Evolutionary conservation across 2,113 vertebrate species (phyloP).

Genomic region (Catharus minimus): DNA sequence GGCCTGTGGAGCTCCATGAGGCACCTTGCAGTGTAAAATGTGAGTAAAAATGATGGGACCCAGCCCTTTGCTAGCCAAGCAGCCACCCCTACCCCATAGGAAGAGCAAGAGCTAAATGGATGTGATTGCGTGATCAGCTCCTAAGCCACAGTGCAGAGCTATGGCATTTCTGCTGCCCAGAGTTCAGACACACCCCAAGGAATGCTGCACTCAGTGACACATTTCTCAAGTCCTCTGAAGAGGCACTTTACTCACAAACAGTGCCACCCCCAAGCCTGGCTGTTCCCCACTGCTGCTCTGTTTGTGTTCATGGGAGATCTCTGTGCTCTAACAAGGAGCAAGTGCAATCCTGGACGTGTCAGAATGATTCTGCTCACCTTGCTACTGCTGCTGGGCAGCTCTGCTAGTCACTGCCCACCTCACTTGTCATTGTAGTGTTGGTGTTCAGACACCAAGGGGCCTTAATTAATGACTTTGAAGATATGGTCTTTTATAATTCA

Average conservation of each 20-base stretch:
- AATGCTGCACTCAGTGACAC: not conserved
- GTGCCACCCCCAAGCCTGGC: not conserved
- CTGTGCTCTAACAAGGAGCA: not conserved
- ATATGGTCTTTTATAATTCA: slow-evolving; percentile 66
- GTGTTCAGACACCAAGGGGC: slow-evolving; percentile 20
- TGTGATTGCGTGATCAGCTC: not conserved
- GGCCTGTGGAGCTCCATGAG: not conserved
- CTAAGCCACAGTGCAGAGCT: not conserved
- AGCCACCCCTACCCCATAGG: not conserved
- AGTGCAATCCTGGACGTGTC: not conserved
- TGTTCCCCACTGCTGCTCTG: not conserved
- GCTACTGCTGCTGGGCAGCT: not conserved
- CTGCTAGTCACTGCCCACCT: slow-evolving; percentile 16
- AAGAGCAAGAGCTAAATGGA: not conserved
- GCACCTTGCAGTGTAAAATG: not conserved
- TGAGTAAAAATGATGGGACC: not conserved
- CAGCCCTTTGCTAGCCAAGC: not conserved
- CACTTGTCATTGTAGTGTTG: slow-evolving; percentile 32
- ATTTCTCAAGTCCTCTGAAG: not conserved
- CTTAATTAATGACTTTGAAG: slow-evolving; percentile 69
- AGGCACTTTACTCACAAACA: not conserved
- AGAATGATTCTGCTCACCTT: slow-evolving; percentile 43
- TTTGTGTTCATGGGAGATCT: not conserved
- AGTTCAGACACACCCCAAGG: not conserved
- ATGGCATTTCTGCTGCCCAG: not conserved